Conservation (phyloP, 2,888 invertebrate genomes). For the Drymonia ruficornis region DNA sequence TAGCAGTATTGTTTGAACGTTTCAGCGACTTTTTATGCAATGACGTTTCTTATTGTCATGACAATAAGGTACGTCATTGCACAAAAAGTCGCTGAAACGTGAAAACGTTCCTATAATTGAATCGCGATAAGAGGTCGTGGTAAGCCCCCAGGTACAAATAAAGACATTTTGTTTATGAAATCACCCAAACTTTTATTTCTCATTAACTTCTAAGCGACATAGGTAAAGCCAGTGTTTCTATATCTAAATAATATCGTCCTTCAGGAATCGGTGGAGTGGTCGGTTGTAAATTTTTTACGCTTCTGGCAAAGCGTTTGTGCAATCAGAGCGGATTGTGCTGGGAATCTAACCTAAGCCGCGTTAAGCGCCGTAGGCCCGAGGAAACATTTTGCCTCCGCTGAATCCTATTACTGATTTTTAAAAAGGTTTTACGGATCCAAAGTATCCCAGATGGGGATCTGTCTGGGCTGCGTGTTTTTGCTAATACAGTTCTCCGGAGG, state of each 20-base stretch:
- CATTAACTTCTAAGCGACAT: no score
- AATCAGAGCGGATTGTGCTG: conserved; percentile 75
- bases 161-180: no score
- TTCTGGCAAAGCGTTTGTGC: conserved; percentile 71
- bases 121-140: no score
- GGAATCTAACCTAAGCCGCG: conserved; percentile 65
- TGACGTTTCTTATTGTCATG: no score
- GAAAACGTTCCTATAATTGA: no score
- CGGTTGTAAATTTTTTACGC: conserved; percentile 67
- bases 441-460: conserved; percentile 12
- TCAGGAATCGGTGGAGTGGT: conserved; percentile 49
- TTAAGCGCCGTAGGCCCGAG: conserved; percentile 56
- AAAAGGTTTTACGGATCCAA: conserved; percentile 37
- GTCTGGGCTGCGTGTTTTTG: conserved; percentile 12
- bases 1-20: no score
- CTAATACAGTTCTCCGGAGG: conserved; percentile 8
- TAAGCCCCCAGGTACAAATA: no score
- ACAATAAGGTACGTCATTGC: no score
- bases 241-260: conserved; percentile 39
- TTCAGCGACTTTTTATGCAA: no score
- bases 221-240: conserved; percentile 25
- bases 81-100: no score
- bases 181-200: no score
- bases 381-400: conserved; percentile 51
- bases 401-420: conserved; percentile 60